Base-by-base conservation (phyloP, 2,113 vertebrate genomes). In the Nesospiza acunhae region DNA sequence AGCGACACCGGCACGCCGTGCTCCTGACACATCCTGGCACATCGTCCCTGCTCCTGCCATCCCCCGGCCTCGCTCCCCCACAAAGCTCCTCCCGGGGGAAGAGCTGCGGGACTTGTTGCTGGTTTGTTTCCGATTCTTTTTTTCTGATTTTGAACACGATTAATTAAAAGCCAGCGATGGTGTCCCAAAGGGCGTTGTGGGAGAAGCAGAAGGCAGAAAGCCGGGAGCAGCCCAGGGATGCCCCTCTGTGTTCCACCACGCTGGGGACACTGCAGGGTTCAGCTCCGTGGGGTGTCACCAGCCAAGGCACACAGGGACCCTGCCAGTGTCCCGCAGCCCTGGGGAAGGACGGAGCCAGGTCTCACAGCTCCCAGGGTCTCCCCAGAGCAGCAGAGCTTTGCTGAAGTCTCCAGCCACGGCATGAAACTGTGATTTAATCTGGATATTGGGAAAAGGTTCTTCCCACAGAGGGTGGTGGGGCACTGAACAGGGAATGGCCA, bases 51-150 rank as follows among this genome's bases (percentile, higher is more conserved):
- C 0, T 8, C 63, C 67, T 64, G 75, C 12, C 59, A 55, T 30
- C 12, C 10, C 81, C 35, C 69, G 2, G 1, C n/a, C 56, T 66
- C 3, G 0, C 30, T 1, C n/a, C 1, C 17, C 21, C 23, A 3
- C 18, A 17, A 2, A 20, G 2, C 49, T 13, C 44, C 72, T 76
- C 75, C 70, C 5, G 0, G 4, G 58, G 79, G 80, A 70, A 87
- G 66, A 62, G 15, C 60, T 58, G n/a, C 0, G 0, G 39, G 27
- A 47, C 49, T 86, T 94, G 41, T 64, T 77, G 64, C 42, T 50
- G 24, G 2, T 0, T 9, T 66, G n/a, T 39, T 49, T 13, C 21
- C 12, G 8, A 60, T 27, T n/a, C 16, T 24, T 44, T 24, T 24
- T 39, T 35, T 19, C 18, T 13, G 9, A 33, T 30, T 94, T 89